Evolutionary conservation across 2,797 vertebrate genomes (phyloP).

Genomic region (Martes flavigula): DNA sequence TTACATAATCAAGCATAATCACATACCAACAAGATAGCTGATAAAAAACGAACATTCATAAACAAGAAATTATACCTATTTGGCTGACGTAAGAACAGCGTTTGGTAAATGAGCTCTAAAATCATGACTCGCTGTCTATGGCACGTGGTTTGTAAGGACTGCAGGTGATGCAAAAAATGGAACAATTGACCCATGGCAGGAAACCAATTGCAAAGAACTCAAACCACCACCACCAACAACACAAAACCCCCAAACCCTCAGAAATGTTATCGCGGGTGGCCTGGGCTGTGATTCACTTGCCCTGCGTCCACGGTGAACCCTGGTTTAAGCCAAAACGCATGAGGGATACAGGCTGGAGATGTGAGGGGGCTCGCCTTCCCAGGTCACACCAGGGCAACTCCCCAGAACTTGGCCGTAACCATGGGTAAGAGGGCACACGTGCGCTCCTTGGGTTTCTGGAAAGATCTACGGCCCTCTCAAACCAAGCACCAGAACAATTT

Average conservation of each 20-base stretch:
- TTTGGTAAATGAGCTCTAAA: neutral
- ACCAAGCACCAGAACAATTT: neutral
- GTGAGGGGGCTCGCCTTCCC: no score
- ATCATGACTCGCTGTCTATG: neutral
- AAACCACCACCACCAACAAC: no score
- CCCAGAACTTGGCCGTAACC: no score
- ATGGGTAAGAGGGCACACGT: accelerated
- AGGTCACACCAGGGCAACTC: no score
- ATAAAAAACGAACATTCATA: neutral
- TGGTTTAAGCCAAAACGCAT: neutral
- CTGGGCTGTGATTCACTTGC: neutral
- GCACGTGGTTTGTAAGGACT: neutral
- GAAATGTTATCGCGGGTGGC: neutral
- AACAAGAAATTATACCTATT: neutral
- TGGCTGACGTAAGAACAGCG: neutral
- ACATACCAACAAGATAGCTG: neutral
- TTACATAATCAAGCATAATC: neutral
- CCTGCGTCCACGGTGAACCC: neutral
- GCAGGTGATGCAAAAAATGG: neutral
- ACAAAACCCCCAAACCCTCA: no score
- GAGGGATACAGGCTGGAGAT: no score
- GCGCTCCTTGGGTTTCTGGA: neutral
- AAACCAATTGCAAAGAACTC: neutral
- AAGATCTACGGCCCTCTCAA: neutral
- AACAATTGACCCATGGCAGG: neutral